phyloP scores from a whole-genome alignment of 2,888 invertebrate genomes.

The Mesopsocus fuscifrons region DNA sequence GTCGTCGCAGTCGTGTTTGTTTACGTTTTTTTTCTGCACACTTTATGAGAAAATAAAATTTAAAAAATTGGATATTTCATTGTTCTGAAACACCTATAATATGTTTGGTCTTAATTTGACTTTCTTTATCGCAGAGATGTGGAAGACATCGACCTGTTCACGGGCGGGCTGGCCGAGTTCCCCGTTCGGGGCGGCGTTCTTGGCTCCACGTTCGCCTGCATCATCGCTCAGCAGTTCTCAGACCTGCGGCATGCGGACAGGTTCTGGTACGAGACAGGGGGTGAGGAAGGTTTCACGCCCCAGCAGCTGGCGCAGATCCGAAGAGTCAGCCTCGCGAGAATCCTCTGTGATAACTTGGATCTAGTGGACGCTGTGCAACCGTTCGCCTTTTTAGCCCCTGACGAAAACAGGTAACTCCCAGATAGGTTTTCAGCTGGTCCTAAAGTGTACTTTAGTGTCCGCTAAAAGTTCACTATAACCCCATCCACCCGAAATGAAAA shows the following conservation, averaged over 20 bases:
- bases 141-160: conserved; percentile 26
- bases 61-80: too few species aligned
- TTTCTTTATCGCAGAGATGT: conserved; percentile 20
- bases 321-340: not conserved
- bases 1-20: too few species aligned
- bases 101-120: too few species aligned
- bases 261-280: conserved; percentile 23
- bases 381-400: conserved; percentile 1
- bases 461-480: too few species aligned
- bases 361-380: conserved; percentile 2
- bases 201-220: conserved; percentile 30
- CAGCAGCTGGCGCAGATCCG: conserved; percentile 1
- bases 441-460: too few species aligned
- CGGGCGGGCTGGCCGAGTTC: conserved; percentile 28
- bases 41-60: too few species aligned
- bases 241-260: conserved; percentile 28
- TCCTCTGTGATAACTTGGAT: conserved; percentile 5
- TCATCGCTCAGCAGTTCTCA: conserved; percentile 28
- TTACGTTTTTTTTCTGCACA: too few species aligned
- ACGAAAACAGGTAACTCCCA: not conserved
- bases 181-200: conserved; percentile 27
- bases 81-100: too few species aligned
- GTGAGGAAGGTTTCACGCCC: conserved; percentile 6
- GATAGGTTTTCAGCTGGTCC: too few species aligned
- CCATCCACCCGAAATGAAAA: too few species aligned